Percentiles rank a stretch among this genome's conserved stretches.
Evolutionary conservation across 2,797 vertebrate genomes (phyloP).

Genomic region (Enteromius afrohamiltoni): DNA sequence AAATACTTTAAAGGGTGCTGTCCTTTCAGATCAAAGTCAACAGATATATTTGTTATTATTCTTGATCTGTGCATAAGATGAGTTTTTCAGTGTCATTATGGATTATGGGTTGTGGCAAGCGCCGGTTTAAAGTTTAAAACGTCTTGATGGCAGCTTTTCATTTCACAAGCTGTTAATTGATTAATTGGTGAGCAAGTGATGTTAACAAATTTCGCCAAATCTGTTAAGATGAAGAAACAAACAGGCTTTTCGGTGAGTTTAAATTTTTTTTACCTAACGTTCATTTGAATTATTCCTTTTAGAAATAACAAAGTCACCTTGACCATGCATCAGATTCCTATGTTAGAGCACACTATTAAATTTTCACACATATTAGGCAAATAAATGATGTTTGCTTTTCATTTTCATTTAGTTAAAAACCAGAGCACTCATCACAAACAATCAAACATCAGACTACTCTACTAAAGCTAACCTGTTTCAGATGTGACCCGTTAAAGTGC

Average conservation of each 20-base stretch:
- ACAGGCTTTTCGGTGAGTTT: neutral
- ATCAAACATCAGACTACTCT: constrained; percentile 50
- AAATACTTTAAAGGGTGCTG: neutral
- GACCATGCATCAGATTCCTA: neutral
- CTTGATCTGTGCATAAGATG: neutral
- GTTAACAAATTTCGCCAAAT: neutral
- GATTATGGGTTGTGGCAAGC: neutral
- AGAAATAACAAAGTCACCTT: neutral
- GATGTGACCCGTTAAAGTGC: neutral
- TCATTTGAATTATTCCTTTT: neutral
- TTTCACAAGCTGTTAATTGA: neutral
- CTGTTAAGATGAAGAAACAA: neutral
- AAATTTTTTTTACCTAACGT: neutral
- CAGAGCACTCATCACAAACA: constrained; percentile 42
- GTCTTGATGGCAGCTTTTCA: neutral
- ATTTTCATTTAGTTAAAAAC: constrained; percentile 58
- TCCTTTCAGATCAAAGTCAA: neutral
- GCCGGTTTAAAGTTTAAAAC: neutral
- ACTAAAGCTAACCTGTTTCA: constrained; percentile 42
- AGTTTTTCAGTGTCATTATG: neutral
- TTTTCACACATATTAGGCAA: constrained; percentile 56
- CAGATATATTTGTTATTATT: neutral
- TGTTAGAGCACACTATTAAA: constrained; percentile 31
- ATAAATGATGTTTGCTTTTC: constrained; percentile 64
- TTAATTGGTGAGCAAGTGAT: neutral